Percentiles rank a stretch among this genome's conserved stretches.
phyloP scores from a whole-genome alignment of 2,113 vertebrate genomes.

The Epinephelus fuscoguttatus region DNA sequence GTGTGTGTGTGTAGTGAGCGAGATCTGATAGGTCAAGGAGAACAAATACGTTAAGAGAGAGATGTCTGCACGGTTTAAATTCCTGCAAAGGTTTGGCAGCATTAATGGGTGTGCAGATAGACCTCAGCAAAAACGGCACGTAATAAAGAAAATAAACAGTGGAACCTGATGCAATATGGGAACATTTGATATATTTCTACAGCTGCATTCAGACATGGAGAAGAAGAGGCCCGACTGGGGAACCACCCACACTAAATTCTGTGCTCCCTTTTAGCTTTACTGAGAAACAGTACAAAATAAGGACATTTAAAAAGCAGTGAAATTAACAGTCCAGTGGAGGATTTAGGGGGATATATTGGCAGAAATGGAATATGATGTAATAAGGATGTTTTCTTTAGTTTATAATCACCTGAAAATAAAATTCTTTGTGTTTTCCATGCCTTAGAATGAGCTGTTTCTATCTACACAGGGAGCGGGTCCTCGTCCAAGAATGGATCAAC shows the following conservation, averaged over 20 bases:
- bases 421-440: too few relatives aligned
- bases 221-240: not conserved
- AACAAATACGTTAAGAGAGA: constrained; percentile 65
- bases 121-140: not conserved
- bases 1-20: constrained; percentile 6
- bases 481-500: too few relatives aligned
- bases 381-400: too few relatives aligned
- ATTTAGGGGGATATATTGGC: too few relatives aligned
- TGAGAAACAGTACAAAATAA: not conserved
- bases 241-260: constrained; percentile 30
- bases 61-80: constrained; percentile 42
- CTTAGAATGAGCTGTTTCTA: too few relatives aligned
- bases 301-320: not conserved
- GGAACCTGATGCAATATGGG: constrained; percentile 2
- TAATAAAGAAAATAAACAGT: constrained; percentile 36
- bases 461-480: too few relatives aligned
- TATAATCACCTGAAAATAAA: too few relatives aligned
- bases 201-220: constrained; percentile 23
- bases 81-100: constrained; percentile 37
- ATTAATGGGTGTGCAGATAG: constrained; percentile 8
- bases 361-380: too few relatives aligned
- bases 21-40: constrained; percentile 70
- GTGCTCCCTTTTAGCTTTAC: not conserved
- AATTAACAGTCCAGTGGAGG: not conserved
- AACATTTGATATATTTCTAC: constrained; percentile 21